Percentiles rank a stretch among this genome's conserved stretches.
Conservation (phyloP, 2,797 vertebrate genomes). For the Leptatherina wallacei region DNA sequence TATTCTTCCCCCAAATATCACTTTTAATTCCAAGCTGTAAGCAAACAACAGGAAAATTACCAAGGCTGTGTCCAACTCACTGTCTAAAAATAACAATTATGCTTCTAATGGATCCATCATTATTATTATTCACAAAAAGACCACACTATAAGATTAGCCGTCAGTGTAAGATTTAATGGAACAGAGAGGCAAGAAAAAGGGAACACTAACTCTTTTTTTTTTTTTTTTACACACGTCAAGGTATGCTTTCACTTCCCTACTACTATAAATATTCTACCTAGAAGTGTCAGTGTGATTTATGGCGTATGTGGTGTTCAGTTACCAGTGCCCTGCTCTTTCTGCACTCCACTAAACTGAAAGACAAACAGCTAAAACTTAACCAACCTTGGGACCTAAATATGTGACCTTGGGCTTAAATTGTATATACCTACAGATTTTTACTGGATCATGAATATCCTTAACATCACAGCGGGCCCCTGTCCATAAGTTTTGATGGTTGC, state of each 20-base stretch:
- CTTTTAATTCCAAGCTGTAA: too few relatives aligned
- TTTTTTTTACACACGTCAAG: not conserved
- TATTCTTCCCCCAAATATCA: not conserved
- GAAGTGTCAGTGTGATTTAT: constrained; percentile 65
- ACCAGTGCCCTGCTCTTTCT: constrained; percentile 34
- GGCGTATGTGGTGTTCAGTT: constrained; percentile 37
- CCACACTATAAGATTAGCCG: not conserved
- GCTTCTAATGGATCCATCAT: not conserved
- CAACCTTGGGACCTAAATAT: constrained; percentile 26
- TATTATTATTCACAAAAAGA: not conserved
- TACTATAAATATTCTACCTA: constrained; percentile 54
- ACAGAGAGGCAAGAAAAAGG: not conserved
- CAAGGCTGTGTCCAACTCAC: not conserved
- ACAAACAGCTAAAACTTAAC: constrained; percentile 42
- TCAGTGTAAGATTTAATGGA: not conserved
- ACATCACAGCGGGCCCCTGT: not conserved
- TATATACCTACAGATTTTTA: not conserved
- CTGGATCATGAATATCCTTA: not conserved
- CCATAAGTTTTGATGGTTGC: not conserved
- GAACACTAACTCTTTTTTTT: not conserved
- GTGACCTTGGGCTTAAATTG: constrained; percentile 11
- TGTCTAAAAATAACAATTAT: not conserved
- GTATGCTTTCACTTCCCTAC: constrained; percentile 28
- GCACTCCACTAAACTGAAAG: constrained; percentile 29
- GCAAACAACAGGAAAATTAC: too few relatives aligned